Evolutionary conservation across 2,113 vertebrate species (phyloP).

Genomic region (Coryphaenoides rupestris): DNA sequence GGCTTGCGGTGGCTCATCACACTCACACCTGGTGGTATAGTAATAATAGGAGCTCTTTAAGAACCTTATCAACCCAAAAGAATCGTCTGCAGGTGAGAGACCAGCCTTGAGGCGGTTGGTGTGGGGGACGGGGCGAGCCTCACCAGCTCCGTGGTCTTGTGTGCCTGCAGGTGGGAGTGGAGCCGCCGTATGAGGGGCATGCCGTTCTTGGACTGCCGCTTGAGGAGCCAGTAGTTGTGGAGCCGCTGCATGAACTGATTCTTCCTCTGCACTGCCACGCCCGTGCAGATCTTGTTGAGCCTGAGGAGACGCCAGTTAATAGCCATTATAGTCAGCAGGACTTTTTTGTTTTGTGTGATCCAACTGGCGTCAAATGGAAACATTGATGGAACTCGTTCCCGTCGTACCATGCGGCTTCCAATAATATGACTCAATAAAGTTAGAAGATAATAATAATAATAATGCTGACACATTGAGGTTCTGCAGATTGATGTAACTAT

Average conservation of each 20-base stretch:
- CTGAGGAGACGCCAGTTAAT: constrained; percentile 58
- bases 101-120: no score
- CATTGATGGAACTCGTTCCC: no score
- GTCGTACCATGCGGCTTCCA: no score
- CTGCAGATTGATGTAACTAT: not conserved
- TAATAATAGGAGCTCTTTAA: no score
- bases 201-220: constrained; percentile 93
- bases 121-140: not conserved
- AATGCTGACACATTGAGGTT: not conserved
- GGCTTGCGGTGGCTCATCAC: no score
- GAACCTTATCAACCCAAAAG: no score
- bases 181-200: constrained; percentile 93
- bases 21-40: no score
- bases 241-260: constrained; percentile 97
- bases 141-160: constrained; percentile 83
- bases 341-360: not conserved
- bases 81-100: no score
- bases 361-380: no score
- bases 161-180: constrained; percentile 89
- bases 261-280: constrained; percentile 91
- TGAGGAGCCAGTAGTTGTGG: constrained; percentile 96
- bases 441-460: not conserved
- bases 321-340: no score
- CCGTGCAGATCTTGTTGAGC: constrained; percentile 96
- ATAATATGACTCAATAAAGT: no score